Evolutionary conservation across 2,113 vertebrate species (phyloP).

Genomic region (Gallinago undulata): DNA sequence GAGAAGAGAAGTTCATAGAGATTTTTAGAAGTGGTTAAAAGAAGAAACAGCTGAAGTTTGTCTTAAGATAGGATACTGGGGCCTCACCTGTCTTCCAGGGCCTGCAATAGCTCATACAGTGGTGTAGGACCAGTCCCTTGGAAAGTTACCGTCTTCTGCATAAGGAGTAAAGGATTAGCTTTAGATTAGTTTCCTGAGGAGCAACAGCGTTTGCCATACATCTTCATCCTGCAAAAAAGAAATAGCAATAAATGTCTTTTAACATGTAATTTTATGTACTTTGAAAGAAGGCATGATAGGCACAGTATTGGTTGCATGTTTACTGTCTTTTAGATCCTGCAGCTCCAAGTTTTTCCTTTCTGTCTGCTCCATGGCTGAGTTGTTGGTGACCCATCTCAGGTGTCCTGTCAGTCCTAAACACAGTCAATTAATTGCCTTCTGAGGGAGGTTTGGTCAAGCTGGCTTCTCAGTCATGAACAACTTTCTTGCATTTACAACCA

Average conservation of each 20-base stretch:
- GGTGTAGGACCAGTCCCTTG: background rate
- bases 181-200: background rate
- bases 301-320: background rate
- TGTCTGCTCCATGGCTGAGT: background rate
- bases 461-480: background rate
- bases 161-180: background rate
- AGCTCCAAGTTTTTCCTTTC: background rate
- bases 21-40: background rate
- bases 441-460: background rate
- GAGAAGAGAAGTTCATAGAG: background rate
- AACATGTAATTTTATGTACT: background rate
- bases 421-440: background rate
- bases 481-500: background rate
- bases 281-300: background rate
- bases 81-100: background rate
- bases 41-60: background rate
- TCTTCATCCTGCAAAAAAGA: background rate
- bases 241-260: background rate
- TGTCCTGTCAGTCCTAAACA: background rate
- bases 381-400: background rate
- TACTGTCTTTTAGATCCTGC: background rate
- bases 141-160: background rate
- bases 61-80: background rate
- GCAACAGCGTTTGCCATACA: background rate
- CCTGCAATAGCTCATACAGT: background rate